phyloP scores from a whole-genome alignment of 2,113 vertebrate genomes.

The Nansenia antarctica region DNA sequence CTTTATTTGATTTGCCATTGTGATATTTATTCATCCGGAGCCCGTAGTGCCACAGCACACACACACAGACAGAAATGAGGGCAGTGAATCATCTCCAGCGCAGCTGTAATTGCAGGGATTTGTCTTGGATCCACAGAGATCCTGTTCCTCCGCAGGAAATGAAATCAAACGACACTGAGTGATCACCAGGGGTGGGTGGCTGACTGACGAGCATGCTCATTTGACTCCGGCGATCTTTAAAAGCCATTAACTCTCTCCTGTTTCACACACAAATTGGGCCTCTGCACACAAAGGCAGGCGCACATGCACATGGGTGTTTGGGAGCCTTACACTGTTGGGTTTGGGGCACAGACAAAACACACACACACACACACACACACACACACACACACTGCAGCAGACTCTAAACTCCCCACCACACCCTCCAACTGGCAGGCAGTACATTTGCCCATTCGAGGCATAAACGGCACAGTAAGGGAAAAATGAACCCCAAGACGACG shows the following conservation, averaged over 20 bases:
- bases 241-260: conserved; percentile 63
- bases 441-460: conserved; percentile 49
- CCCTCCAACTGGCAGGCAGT: conserved; percentile 47
- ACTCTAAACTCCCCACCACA: conserved; percentile 33
- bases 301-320: not conserved
- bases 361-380: not conserved
- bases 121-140: conserved; percentile 64
- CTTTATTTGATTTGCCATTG: conserved; percentile 26
- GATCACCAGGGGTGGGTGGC: conserved; percentile 54
- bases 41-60: conserved; percentile 18
- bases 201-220: conserved; percentile 63
- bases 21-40: conserved; percentile 31
- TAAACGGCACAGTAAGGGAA: conserved; percentile 56
- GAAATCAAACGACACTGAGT: conserved; percentile 66
- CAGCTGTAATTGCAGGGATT: conserved; percentile 64
- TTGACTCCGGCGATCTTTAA: conserved; percentile 68
- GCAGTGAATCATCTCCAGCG: conserved; percentile 55
- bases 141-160: conserved; percentile 63
- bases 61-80: conserved; percentile 37
- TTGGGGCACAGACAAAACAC: not conserved
- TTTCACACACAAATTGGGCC: conserved; percentile 57
- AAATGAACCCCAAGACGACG: conserved; percentile 51
- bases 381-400: conserved; percentile 19
- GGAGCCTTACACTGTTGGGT: not conserved
- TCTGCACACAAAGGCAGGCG: conserved; percentile 20